phyloP scores from a whole-genome alignment of 2,113 vertebrate species.

The Rhinoptilus africanus region DNA sequence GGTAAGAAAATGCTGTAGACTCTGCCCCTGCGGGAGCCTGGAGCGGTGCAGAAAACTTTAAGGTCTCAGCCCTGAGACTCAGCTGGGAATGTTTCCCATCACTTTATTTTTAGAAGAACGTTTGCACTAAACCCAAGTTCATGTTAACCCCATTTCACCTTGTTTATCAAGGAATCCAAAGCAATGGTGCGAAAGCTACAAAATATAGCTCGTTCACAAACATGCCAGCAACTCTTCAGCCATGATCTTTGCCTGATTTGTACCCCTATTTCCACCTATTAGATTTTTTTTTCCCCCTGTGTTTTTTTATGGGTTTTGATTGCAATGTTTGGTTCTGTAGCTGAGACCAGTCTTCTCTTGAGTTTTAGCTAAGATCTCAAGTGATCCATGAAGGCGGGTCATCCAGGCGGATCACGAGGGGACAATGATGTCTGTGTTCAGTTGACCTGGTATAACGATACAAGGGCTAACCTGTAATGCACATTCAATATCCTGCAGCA shows the following conservation, averaged over 20 bases:
- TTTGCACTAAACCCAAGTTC: neutral
- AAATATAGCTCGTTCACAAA: neutral
- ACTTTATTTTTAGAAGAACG: neutral
- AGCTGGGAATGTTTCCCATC: neutral
- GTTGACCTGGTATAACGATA: neutral
- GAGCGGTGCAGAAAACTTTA: neutral
- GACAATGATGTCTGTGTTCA: neutral
- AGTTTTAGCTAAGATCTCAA: neutral
- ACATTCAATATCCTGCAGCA: neutral
- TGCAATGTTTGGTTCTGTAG: neutral
- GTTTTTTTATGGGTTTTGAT: neutral
- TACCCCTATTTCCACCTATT: neutral
- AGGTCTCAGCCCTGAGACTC: neutral
- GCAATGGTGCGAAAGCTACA: neutral
- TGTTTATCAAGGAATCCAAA: neutral
- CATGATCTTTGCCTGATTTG: neutral
- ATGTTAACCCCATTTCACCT: neutral
- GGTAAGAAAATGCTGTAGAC: neutral
- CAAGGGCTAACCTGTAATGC: neutral
- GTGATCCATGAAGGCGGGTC: neutral
- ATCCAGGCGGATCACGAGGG: neutral
- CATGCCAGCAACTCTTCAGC: neutral
- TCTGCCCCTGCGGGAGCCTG: neutral
- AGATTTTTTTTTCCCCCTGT: neutral
- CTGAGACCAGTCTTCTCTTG: neutral